Base-by-base conservation (phyloP, 2,888 invertebrate genomes). In the Venusia cambrica region DNA sequence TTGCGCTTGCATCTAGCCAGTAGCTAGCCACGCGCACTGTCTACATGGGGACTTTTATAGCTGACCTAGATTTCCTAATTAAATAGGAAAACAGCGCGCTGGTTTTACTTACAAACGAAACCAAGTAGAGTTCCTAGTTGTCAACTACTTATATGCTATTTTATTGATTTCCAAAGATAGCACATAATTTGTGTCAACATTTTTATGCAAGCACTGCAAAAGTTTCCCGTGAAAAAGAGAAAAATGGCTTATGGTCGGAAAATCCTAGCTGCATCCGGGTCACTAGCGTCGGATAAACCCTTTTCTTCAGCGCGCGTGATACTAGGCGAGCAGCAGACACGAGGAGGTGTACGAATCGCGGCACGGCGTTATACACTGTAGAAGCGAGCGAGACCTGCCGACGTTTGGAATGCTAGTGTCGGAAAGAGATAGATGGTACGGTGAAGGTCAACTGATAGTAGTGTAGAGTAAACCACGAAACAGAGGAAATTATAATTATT, bases 281-380 rank as follows among this genome's bases (percentile, higher is more conserved):
- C 77, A 72, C 71, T 64, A 38, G 75, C 85, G 80, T 84, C 87
- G 85, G 87, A 85, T 87, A 87, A 87, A 87, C 87, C 85, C 87
- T 87, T 85, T 87, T 87, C 87, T 85, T 84, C 83, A 84, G 85
- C 87, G 85, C 85, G 85, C 85, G 81, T 74, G 83, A 79, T 85
- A 87, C 87, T 81, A 85, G 87, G 85, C 73, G 60, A 61, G 39
- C 80, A 85, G 79, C 58, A 63, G 55, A 45, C 22, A 35, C 47
- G 57, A 75, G 65, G 80, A 84, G 84, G 61, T 80, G 60, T 51
- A 49, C 54, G 51, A 48, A 65, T 48, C 64, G 57, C 56, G 57
- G 55, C 50, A 51, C 48, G 51, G 51, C 53, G 57, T 53, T 45
- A 54, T 53, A 62, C 53, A 55, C 54, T 22, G 41, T 45, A 47